These are phyloP conservation scores for Epizoanthus stellaris DNA, from an alignment of 92 coral and sea anemone species.

Conservation along the genomic window DNA sequence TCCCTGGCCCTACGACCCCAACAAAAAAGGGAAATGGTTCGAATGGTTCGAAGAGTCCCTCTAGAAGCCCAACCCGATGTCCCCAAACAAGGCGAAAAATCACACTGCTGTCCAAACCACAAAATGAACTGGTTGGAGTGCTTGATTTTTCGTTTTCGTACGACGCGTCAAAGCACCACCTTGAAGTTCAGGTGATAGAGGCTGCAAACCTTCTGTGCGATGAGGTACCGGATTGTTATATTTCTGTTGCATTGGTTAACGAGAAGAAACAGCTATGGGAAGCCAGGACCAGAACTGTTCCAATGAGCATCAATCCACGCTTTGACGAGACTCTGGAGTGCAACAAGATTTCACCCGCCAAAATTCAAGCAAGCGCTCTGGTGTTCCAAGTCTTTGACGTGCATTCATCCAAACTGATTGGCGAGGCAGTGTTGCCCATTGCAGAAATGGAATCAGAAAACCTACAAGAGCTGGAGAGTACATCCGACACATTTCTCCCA, in stretches of 20 bases:
- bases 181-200: not conserved
- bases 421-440: constrained; percentile 74
- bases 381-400: constrained; percentile 76
- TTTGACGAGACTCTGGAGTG: constrained; percentile 81
- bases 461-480: not conserved
- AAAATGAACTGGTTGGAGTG: constrained; percentile 22
- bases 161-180: constrained; percentile 21
- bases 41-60: constrained; percentile 27
- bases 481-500: not conserved
- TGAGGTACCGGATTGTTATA: constrained; percentile 18
- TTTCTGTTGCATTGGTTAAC: constrained; percentile 37
- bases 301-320: constrained; percentile 66
- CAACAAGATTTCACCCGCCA: constrained; percentile 63
- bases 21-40: not conserved
- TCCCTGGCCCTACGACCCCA: not conserved
- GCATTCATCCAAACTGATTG: constrained; percentile 55
- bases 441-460: constrained; percentile 51
- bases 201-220: constrained; percentile 20
- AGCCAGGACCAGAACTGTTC: constrained; percentile 17
- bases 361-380: constrained; percentile 67
- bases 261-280: constrained; percentile 27
- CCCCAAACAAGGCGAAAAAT: constrained; percentile 24
- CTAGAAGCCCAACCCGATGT: constrained; percentile 14
- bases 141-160: constrained; percentile 28
- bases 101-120: constrained; percentile 20